Conservation (phyloP, 2,888 invertebrate species). For the Ariolimax columbianus region DNA sequence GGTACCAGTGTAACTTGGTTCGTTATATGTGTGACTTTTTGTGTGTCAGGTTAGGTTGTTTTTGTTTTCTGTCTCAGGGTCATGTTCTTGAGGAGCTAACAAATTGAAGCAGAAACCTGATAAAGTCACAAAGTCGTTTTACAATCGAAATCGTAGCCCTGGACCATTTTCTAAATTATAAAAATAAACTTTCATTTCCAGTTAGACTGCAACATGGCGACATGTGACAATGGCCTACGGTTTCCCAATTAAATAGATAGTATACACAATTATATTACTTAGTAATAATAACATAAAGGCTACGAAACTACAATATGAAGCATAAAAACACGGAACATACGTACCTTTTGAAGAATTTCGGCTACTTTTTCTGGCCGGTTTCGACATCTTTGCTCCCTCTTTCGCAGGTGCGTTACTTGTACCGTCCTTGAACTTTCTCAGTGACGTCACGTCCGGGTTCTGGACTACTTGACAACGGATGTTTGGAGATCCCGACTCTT, state of each 20-base stretch:
- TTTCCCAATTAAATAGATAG: neutral
- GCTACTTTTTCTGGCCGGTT: constrained; percentile 51
- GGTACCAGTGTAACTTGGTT: no score
- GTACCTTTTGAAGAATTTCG: constrained; percentile 50
- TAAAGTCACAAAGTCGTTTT: neutral
- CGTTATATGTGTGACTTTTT: no score
- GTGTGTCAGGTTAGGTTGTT: no score
- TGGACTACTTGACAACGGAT: constrained; percentile 33
- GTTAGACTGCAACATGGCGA: constrained; percentile 17
- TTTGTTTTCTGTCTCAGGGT: no score
- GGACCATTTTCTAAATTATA: neutral
- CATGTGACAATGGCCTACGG: constrained; percentile 14
- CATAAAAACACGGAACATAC: constrained; percentile 7
- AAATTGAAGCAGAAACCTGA: no score
- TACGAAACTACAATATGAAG: neutral
- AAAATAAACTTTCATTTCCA: no score
- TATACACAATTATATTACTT: neutral
- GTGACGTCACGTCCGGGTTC: constrained; percentile 54
- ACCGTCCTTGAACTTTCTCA: constrained; percentile 54
- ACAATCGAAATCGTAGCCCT: no score
- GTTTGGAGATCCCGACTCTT: constrained; percentile 46
- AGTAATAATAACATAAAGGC: neutral
- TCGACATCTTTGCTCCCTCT: constrained; percentile 54
- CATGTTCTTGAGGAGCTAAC: no score
- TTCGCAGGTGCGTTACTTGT: constrained; percentile 55